These are phyloP conservation scores for Trematomus bernacchii DNA, from an alignment of 2,797 vertebrate genomes.

Conservation along the genomic window DNA sequence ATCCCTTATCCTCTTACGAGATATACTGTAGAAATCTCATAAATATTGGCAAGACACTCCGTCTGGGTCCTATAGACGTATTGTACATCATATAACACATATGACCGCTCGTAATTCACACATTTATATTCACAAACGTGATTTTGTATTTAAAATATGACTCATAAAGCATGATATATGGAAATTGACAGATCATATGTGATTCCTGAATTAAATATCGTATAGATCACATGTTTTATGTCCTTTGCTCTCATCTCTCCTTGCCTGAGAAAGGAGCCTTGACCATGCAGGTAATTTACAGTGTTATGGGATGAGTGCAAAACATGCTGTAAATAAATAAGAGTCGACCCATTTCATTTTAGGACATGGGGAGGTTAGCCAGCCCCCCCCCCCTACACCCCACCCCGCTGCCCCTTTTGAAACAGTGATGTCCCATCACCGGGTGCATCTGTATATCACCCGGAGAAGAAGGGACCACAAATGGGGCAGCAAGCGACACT, in stretches of 20 bases:
- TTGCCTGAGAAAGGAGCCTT: constrained; percentile 83
- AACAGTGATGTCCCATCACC: constrained; percentile 68
- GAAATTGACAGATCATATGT: constrained; percentile 88
- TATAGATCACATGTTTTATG: constrained; percentile 85
- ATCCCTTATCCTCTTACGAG: constrained; percentile 71
- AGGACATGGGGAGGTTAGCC: constrained; percentile 60
- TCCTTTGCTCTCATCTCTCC: constrained; percentile 64
- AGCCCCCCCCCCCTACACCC: constrained; percentile 12
- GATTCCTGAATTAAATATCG: constrained; percentile 87
- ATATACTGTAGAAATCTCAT: constrained; percentile 76
- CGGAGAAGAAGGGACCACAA: constrained; percentile 72
- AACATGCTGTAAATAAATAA: constrained; percentile 91
- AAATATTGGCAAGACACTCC: constrained; percentile 77
- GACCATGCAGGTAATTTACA: constrained; percentile 88
- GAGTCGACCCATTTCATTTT: constrained; percentile 83
- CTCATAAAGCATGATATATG: constrained; percentile 86
- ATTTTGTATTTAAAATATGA: constrained; percentile 88
- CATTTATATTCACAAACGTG: constrained; percentile 85
- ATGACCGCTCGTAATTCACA: constrained; percentile 80
- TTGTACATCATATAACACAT: constrained; percentile 78
- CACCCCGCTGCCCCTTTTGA: constrained; percentile 55
- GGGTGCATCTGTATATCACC: constrained; percentile 80
- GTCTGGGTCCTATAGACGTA: constrained; percentile 79
- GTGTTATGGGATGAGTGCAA: constrained; percentile 88
- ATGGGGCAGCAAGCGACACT: constrained; percentile 81